These are phyloP conservation scores for Chionomys nivalis DNA, from an alignment of 2,113 vertebrate genomes.

Conservation along the genomic window DNA sequence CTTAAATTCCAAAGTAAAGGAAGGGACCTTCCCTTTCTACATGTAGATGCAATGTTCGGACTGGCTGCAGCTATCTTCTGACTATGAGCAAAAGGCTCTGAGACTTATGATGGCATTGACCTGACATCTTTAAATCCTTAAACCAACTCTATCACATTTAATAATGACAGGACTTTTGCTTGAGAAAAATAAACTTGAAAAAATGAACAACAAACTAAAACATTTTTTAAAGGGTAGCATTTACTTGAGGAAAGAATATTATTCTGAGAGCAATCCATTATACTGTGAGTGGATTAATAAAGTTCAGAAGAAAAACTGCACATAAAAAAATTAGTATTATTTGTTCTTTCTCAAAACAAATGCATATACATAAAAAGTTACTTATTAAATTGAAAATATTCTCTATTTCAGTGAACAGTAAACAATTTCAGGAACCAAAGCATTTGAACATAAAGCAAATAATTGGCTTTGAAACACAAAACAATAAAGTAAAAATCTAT, in stretches of 20 bases:
- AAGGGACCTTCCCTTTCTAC: background rate
- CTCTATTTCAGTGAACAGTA: constrained; percentile 77
- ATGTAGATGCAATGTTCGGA: background rate
- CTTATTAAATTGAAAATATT: constrained; percentile 60
- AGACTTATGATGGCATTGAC: background rate
- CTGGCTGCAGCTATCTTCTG: background rate
- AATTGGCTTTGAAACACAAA: background rate
- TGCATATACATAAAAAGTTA: background rate
- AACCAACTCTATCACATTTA: background rate
- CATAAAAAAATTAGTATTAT: constrained; percentile 16
- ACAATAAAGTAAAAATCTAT: constrained; percentile 43
- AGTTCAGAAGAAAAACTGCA: background rate
- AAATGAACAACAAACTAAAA: background rate
- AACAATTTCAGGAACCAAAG: constrained; percentile 50
- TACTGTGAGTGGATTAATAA: background rate
- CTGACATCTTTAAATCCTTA: background rate
- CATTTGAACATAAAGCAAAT: constrained; percentile 37
- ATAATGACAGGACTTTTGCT: background rate
- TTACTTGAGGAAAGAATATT: background rate
- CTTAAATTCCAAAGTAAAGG: background rate
- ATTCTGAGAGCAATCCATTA: background rate
- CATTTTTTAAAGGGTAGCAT: background rate
- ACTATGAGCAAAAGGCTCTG: background rate
- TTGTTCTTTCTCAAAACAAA: constrained; percentile 7
- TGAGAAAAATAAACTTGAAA: background rate